Evolutionary conservation across 2,113 vertebrate genomes (phyloP).

Genomic region (Rhombomys opimus): DNA sequence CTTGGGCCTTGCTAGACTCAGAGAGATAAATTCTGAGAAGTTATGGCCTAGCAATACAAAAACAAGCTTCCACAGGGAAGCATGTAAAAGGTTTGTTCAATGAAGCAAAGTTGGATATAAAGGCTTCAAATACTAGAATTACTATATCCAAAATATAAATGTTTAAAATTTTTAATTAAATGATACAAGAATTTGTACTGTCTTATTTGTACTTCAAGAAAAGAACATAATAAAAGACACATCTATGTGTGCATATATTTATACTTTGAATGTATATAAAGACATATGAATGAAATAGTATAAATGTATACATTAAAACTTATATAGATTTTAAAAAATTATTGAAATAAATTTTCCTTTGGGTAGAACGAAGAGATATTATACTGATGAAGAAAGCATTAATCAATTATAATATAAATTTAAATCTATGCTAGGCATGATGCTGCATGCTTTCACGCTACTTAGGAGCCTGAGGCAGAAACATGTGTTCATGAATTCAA

Average conservation of each 20-base stretch:
- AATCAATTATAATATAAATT: neutral
- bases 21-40: neutral
- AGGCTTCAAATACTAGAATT: neutral
- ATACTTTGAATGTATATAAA: neutral
- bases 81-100: neutral
- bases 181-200: neutral
- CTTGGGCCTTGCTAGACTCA: neutral
- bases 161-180: conserved; percentile 32
- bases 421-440: neutral
- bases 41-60: neutral
- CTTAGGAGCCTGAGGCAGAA: neutral
- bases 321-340: neutral
- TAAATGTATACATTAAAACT: neutral
- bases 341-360: neutral
- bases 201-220: neutral
- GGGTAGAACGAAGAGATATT: neutral
- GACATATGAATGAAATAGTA: neutral
- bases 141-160: neutral
- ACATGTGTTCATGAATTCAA: neutral
- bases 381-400: neutral
- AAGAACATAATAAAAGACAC: neutral
- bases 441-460: neutral
- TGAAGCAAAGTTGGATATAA: neutral
- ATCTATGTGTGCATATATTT: neutral
- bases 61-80: neutral